A percentile compares a stretch with the other conserved stretches of the same genome.
These are phyloP conservation scores for Tapirus indicus DNA, from an alignment of 2,797 vertebrate genomes.

Conservation along the genomic window DNA sequence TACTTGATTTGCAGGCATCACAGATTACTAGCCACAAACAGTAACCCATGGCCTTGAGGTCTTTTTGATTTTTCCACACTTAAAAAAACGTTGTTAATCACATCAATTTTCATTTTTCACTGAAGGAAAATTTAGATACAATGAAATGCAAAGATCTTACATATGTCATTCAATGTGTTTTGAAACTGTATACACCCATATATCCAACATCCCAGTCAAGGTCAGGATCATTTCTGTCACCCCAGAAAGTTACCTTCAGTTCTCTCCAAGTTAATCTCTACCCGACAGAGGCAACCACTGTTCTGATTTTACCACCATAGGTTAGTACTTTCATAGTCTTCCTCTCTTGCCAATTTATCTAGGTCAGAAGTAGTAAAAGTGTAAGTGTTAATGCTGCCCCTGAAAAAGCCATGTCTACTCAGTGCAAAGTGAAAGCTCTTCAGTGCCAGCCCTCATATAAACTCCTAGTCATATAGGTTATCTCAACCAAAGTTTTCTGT, in stretches of 20 bases:
- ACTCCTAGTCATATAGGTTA: background rate
- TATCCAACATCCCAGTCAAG: background rate
- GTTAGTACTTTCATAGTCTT: background rate
- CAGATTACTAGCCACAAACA: background rate
- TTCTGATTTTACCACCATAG: background rate
- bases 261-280: background rate
- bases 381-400: background rate
- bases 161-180: background rate
- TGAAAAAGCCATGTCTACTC: background rate
- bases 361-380: background rate
- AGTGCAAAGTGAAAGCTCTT: background rate
- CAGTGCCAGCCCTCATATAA: background rate
- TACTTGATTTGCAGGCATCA: background rate
- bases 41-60: background rate
- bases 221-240: background rate
- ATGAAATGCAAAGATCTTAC: background rate
- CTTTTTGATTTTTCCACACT: background rate
- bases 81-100: background rate
- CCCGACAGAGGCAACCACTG: background rate
- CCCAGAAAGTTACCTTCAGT: background rate
- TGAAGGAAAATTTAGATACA: background rate
- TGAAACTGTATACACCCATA: background rate
- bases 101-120: background rate
- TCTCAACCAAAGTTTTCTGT: background rate
- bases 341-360: background rate